Base-by-base conservation (phyloP, 2,888 invertebrate species). In the Drosophila quinaria region DNA sequence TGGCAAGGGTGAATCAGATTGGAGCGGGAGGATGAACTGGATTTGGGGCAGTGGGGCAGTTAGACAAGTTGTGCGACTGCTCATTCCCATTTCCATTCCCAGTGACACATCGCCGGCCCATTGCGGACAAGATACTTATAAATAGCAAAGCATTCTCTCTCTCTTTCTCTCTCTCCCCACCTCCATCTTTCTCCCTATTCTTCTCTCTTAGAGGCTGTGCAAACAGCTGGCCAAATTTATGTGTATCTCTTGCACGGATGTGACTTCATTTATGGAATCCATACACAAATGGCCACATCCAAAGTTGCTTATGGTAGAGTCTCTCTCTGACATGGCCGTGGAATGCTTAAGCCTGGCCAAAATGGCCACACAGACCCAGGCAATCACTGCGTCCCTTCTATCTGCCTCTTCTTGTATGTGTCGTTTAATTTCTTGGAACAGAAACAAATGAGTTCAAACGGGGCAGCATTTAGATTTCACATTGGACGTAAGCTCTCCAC, bases 81-180 rank as follows among this genome's bases (percentile, higher is more conserved):
- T 61, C 51, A 49, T 64, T 67, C 49, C 64, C 74, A 68, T 1
- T 25, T 6, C 5, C 25, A 25, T 6, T 25, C 25, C 5, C 5
- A 25, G 63, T 81, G 84, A 80, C 81, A 80, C 85, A 80, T 77
- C 72, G 80, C 70, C 39, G 54, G 63, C 79, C 70, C 79, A 81
- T 73, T 66, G 71, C 75, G 50, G 47, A 58, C 56, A 54, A 70
- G 58, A 80, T 81, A 80, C 73, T 78, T 80, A 87, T 84, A 84
- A 82, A 80, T 67, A 73, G 75, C 70, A 50, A 69, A 59, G 49
- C 68, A 69, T 55, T 33, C n/a, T 17, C 42, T 31, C 54, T 46
- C 54, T 29, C 9, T 31, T n/a, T n/a, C 44, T 61, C 13, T 35
- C 61, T 59, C 49, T 31, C 29, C 11, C 19, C 6, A 8, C 8